These are phyloP conservation scores for Castor canadensis DNA, from an alignment of 2,113 vertebrate genomes.

Conservation along the genomic window DNA sequence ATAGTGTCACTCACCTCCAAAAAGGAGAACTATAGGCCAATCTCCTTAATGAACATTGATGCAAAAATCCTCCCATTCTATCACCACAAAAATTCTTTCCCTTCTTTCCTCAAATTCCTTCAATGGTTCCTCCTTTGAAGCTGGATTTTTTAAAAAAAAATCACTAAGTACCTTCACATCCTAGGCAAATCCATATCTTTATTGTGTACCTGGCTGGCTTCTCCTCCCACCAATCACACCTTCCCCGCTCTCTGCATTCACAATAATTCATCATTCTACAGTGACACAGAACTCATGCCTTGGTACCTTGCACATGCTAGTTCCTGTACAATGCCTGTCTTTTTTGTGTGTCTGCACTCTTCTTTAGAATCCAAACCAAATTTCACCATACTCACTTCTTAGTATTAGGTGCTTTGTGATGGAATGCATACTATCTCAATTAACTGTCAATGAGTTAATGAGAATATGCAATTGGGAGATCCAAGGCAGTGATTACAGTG, in stretches of 20 bases:
- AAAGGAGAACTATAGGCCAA: too few species aligned
- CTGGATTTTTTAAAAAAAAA: too few species aligned
- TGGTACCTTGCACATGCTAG: not conserved
- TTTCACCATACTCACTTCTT: not conserved
- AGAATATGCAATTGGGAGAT: too few species aligned
- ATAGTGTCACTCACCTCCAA: not conserved
- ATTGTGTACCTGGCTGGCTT: not conserved
- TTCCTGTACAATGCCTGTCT: not conserved
- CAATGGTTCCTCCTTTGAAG: not conserved
- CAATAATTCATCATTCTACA: not conserved
- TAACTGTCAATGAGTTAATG: not conserved
- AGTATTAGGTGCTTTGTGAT: not conserved
- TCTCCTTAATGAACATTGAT: too few species aligned
- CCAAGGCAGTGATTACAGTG: too few species aligned
- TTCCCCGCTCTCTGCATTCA: not conserved
- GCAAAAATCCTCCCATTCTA: too few species aligned
- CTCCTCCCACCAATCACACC: not conserved
- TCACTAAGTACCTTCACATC: not conserved
- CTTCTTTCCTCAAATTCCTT: not conserved
- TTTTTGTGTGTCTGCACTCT: not conserved
- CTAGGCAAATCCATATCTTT: not conserved
- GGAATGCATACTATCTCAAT: not conserved
- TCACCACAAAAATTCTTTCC: not conserved
- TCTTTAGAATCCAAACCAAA: not conserved
- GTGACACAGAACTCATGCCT: not conserved